A percentile compares a stretch with the other conserved stretches of the same genome.
These are phyloP conservation scores for Macropis europaea DNA, from an alignment of 2,888 invertebrate species.

Conservation along the genomic window DNA sequence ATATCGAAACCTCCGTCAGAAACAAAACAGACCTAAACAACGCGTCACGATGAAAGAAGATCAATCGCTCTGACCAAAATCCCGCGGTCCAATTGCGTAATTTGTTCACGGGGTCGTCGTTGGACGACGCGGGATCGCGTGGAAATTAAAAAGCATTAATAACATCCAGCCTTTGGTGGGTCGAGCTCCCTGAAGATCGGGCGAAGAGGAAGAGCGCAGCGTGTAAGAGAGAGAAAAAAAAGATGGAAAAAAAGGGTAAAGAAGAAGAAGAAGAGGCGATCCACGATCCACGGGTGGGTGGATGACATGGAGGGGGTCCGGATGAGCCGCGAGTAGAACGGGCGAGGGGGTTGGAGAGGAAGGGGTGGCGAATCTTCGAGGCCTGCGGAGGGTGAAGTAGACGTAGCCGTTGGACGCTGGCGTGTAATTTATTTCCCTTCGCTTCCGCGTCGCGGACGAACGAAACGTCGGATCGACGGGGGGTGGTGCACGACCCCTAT, in stretches of 20 bases:
- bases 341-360: constrained; percentile 16
- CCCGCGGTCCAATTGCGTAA: constrained; percentile 69
- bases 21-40: too few species aligned
- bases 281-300: constrained; percentile 49
- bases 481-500: constrained; percentile 57
- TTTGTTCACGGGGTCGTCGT: constrained; percentile 66
- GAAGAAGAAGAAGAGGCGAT: constrained; percentile 3
- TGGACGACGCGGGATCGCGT: constrained; percentile 53
- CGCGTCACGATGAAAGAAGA: constrained; percentile 28
- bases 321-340: constrained; percentile 55
- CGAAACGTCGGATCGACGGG: constrained; percentile 72
- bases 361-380: constrained; percentile 37
- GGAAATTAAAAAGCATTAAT: constrained; percentile 77
- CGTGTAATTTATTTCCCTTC: constrained; percentile 77
- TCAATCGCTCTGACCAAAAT: constrained; percentile 36
- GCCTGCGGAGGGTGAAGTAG: constrained; percentile 62
- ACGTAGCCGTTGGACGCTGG: constrained; percentile 71
- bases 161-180: constrained; percentile 51
- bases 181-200: constrained; percentile 17
- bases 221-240: too few species aligned
- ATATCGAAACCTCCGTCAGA: too few species aligned
- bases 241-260: constrained; percentile 19
- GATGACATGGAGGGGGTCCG: constrained; percentile 37
- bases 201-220: constrained; percentile 14
- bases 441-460: constrained; percentile 76